Evolutionary conservation across 2,888 invertebrate species (phyloP).

Genomic region (Drosophila niveifrons): DNA sequence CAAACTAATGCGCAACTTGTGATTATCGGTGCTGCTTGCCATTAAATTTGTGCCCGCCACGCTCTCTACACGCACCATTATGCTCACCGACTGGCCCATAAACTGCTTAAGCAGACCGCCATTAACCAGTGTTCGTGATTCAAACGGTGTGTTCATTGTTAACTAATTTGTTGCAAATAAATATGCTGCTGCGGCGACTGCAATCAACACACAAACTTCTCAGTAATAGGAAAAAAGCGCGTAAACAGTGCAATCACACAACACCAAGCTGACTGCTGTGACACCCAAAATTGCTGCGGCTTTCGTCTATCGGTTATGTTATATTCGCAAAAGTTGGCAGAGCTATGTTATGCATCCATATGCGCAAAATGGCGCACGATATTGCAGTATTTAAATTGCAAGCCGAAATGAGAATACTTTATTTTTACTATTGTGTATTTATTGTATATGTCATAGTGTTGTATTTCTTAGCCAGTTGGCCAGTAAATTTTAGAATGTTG

Average conservation of each 20-base stretch:
- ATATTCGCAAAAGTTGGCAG: not conserved
- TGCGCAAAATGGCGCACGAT: not conserved
- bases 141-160: conserved; percentile 63
- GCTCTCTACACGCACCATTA: conserved; percentile 81
- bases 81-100: conserved; percentile 80
- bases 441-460: too few relatives aligned
- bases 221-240: conserved; percentile 23
- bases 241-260: not conserved
- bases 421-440: too few relatives aligned
- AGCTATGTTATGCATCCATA: not conserved
- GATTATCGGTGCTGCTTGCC: conserved; percentile 79
- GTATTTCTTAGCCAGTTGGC: too few relatives aligned
- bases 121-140: conserved; percentile 80
- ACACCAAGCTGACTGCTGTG: not conserved
- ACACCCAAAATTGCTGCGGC: not conserved
- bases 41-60: conserved; percentile 71
- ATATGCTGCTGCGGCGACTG: too few relatives aligned
- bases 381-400: not conserved
- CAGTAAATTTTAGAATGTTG: too few relatives aligned
- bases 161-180: not conserved
- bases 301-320: not conserved
- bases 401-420: too few relatives aligned
- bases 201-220: not conserved
- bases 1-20: conserved; percentile 76
- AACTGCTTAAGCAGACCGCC: conserved; percentile 81